Base-by-base conservation (phyloP, 2,113 vertebrate species). In the Syngnathoides biaculeatus region DNA sequence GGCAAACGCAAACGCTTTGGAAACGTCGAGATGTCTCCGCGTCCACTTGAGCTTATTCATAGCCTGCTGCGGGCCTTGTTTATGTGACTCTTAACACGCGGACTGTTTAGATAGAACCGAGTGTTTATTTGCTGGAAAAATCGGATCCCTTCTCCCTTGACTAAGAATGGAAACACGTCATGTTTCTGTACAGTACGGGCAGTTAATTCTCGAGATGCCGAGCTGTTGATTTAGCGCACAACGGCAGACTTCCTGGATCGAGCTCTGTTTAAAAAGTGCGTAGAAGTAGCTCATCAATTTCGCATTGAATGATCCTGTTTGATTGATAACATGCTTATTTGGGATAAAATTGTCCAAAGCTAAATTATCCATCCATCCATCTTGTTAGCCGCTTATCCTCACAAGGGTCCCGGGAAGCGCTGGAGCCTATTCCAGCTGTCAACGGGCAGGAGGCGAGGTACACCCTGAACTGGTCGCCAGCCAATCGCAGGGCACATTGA, bases 71-170 rank as follows among this genome's bases (percentile, higher is more conserved):
- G 45, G 57, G 69, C 66, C 71, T 45, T 58, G 22, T 74, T 48
- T 75, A 17, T 77, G 69, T 78, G 75, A 43, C 69, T 78, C 73
- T 57, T 43, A 72, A 74, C 77, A 79, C 22, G 13, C 74, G 43
- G 52, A 68, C 57, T 78, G 75, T 80, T 11, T 40, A 55, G 79
- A 89, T 79, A 82, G 59, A 65, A 82, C 80, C 45, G 53, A 48
- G 65, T 24, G 61, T 83, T 87, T 81, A 76, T 83, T 84, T 80
- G 67, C 79, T 60, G 45, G 69, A 67, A 79, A 72, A 77, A 75
- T 73, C 70, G 35, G 64, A 74, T 68, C 45, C 10, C 57, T 74
- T 81, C 53, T 12, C 24, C 72, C 14, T 86, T 17, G 22, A 61
- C 71, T 57, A 73, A 63, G 7, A 4, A 47, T 73, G 48, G 68